A percentile compares a stretch with the other conserved stretches of the same genome.
phyloP scores from a whole-genome alignment of 2,113 vertebrate genomes.

The Spea multiplicata region DNA sequence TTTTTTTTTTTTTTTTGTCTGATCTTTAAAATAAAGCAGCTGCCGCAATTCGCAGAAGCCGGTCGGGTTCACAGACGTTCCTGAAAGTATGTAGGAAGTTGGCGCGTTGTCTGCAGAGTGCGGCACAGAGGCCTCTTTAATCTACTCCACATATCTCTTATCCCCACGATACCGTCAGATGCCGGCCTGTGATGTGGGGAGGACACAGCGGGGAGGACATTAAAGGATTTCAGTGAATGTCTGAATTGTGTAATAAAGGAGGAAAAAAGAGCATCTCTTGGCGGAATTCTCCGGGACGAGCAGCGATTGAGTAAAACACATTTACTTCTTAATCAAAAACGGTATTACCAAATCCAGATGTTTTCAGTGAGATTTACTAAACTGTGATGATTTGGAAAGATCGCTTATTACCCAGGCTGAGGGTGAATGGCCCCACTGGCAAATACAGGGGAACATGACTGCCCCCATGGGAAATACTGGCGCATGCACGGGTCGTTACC shows the following conservation, averaged over 20 bases:
- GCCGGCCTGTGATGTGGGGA: constrained; percentile 4
- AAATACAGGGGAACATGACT: no score
- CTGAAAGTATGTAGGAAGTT: not conserved
- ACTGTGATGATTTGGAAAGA: no score
- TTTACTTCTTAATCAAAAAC: no score
- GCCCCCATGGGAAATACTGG: no score
- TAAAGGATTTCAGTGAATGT: constrained; percentile 11
- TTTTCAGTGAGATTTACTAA: no score
- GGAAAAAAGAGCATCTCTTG: not conserved
- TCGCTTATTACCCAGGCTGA: no score
- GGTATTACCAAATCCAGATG: no score
- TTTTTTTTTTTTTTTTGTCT: not conserved
- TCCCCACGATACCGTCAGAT: constrained; percentile 8
- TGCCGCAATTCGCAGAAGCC: constrained; percentile 9
- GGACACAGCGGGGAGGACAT: not conserved
- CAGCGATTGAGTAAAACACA: no score
- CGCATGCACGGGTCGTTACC: no score
- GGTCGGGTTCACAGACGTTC: constrained; percentile 37
- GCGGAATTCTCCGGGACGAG: no score
- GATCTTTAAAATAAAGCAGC: not conserved
- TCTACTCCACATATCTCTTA: constrained; percentile 13
- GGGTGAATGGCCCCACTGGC: no score
- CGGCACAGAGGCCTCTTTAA: constrained; percentile 15
- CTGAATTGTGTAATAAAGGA: not conserved
- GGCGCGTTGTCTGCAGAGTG: not conserved